These are phyloP conservation scores for Drosophila sproati DNA, from an alignment of 1,140 invertebrate genomes.

Conservation along the genomic window DNA sequence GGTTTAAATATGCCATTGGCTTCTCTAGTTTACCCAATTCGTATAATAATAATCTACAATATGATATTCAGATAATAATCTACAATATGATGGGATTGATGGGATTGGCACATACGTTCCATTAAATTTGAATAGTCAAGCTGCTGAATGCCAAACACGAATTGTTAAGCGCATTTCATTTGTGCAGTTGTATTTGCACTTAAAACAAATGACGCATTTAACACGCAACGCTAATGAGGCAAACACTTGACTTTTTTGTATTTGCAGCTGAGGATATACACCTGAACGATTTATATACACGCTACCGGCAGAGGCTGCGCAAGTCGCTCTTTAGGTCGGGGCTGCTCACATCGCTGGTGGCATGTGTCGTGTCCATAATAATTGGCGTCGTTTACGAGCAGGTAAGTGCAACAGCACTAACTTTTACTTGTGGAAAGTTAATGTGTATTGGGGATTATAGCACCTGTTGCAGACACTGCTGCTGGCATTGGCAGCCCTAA, in stretches of 20 bases:
- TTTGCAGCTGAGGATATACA: slow-evolving; percentile 81
- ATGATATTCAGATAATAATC: neutral
- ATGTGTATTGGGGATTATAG: slow-evolving; percentile 46
- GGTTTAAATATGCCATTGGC: too few species aligned
- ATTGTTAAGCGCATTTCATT: neutral
- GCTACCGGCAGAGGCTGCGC: slow-evolving; percentile 82
- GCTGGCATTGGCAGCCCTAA: slow-evolving; percentile 67
- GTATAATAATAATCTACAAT: neutral
- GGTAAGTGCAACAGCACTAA: slow-evolving; percentile 59
- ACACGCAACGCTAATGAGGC: slow-evolving; percentile 40
- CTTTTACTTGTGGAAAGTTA: slow-evolving; percentile 8
- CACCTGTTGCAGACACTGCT: slow-evolving; percentile 62
- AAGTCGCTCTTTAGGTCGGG: slow-evolving; percentile 84
- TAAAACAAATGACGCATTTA: slow-evolving; percentile 38
- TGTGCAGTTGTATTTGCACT: neutral
- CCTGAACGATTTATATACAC: slow-evolving; percentile 83
- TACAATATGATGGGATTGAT: neutral
- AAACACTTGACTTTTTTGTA: slow-evolving; percentile 42
- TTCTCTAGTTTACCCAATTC: too few species aligned
- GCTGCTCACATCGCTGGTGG: slow-evolving; percentile 74
- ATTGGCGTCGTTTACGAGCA: slow-evolving; percentile 73
- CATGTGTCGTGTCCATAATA: slow-evolving; percentile 82
- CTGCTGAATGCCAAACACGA: slow-evolving; percentile 2
- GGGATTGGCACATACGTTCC: neutral
- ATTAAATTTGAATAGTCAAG: slow-evolving; percentile 24